These are phyloP conservation scores for Notoglanidium macrostoma DNA, from an alignment of 2,797 vertebrate genomes.

Conservation along the genomic window DNA sequence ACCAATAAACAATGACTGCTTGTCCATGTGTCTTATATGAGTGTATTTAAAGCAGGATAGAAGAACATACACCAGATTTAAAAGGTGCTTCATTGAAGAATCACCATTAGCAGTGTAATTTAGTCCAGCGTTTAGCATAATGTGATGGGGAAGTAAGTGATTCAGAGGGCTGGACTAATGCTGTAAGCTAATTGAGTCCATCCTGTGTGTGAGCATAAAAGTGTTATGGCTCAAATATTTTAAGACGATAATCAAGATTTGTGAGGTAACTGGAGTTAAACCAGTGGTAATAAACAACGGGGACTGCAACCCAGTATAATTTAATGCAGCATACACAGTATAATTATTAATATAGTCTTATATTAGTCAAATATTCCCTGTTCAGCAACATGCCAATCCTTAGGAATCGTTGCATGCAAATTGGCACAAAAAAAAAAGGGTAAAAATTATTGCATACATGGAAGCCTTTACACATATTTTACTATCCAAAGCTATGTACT, in stretches of 20 bases:
- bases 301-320: not conserved
- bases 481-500: not conserved
- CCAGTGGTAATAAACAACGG: not conserved
- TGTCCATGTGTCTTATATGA: conserved; percentile 23
- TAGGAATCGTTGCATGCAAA: not conserved
- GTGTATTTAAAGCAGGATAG: conserved; percentile 21
- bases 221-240: not conserved
- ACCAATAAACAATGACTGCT: conserved; percentile 74
- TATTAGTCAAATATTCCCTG: not conserved
- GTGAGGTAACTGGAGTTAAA: conserved; percentile 6
- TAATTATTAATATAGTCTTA: not conserved
- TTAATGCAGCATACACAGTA: not conserved
- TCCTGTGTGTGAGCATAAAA: not conserved
- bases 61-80: conserved; percentile 1
- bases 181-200: conserved; percentile 7
- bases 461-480: not conserved
- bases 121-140: conserved; percentile 6
- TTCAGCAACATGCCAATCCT: not conserved
- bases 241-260: not conserved
- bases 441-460: not conserved
- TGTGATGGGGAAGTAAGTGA: conserved; percentile 22
- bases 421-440: not conserved
- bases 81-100: conserved; percentile 26
- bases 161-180: conserved; percentile 21
- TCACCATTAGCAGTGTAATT: conserved; percentile 22